Evolutionary conservation across 2,888 invertebrate species (phyloP), one percentile per base, ranked within the genome.

Genomic region (Argyresthia albistria): DNA sequence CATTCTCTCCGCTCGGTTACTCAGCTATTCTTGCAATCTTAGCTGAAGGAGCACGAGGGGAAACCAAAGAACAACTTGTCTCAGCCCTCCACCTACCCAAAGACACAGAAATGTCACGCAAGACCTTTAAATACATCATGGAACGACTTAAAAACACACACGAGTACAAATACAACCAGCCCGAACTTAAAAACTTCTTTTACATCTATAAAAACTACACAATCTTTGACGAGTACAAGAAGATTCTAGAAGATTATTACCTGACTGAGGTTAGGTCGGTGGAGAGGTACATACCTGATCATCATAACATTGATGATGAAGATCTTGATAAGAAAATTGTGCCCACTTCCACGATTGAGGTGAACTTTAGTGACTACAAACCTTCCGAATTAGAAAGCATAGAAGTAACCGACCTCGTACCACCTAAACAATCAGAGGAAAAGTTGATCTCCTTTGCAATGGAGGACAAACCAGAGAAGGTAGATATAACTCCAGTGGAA

Each of bases 161-260:
- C 51, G 78, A 83, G 55, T 88, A 84, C 58, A 80, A 82, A 69
- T 72, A 76, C 52, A 88, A 88, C 57, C 78, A 82, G 54, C 91
- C 91, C 0, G 90, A 91, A 59, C 77, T 92, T 58, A 90, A 91
- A 65, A 91, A 91, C 61, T 92, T 89, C 82, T 89, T 92, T 62
- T 92, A 92, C 60, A 88, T 92, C 7, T 92, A 92, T 68, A 90
- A 90, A 62, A 92, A 92, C 61, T 89, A 90, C 63, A 89, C 90
- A 0, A 89, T 90, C 3, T 88, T 89, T 55, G 89, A 91, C 43
- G 88, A 89, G 35, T 92, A 89, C 64, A 90, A 89, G 59, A 80
- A 89, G 58, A 72, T 90, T 48, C 66, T 92, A 3, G 80, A 83
- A 66, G 87, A 90, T 50, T 88, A 89, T 61, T 92, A 92, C 58